Conservation (phyloP, 64 coral and sea anemone genomes). For the Dendronephthya gigantea region DNA sequence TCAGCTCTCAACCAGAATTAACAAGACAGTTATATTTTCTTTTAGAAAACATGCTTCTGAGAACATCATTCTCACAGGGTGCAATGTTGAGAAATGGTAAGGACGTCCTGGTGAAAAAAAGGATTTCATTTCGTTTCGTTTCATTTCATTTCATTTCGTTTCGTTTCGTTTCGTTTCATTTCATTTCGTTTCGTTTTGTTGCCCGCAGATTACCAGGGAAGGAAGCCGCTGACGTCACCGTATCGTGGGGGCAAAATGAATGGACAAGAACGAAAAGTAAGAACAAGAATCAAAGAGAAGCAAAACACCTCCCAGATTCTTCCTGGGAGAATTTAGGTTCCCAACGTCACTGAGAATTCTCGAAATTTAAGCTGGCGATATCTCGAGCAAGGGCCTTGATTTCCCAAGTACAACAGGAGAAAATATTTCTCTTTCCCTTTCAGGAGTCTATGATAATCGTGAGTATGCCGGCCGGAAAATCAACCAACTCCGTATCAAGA, state of each 20-base stretch:
- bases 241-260: background rate
- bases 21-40: too few species aligned
- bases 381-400: too few species aligned
- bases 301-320: background rate
- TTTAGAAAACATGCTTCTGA: background rate
- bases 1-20: too few species aligned
- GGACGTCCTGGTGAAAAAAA: background rate
- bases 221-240: background rate
- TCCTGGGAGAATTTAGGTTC: background rate
- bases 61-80: background rate
- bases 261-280: background rate
- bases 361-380: too few species aligned
- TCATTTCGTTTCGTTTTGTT: too few species aligned
- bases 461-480: conserved; percentile 27
- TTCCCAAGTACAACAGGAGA: too few species aligned
- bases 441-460: conserved; percentile 2
- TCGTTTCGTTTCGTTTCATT: too few species aligned
- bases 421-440: background rate
- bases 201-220: background rate
- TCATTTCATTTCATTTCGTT: too few species aligned
- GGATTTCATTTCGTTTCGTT: too few species aligned
- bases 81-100: background rate
- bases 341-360: too few species aligned
- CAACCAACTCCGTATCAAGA: conserved; percentile 35
- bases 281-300: background rate